Conservation (phyloP, 2,888 invertebrate species). For the Euplexia lucipara region DNA sequence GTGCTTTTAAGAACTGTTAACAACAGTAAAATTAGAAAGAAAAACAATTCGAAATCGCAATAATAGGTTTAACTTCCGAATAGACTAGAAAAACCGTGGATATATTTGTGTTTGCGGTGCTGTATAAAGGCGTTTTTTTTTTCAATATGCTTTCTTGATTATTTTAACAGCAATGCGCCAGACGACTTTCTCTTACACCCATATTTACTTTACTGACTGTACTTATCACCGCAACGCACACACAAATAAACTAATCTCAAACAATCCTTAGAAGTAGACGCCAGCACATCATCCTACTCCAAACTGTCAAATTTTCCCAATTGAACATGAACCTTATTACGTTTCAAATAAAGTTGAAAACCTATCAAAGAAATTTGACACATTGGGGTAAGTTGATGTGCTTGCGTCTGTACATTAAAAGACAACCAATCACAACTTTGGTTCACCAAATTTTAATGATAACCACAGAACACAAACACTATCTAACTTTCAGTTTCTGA, state of each 20-base stretch:
- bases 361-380: too few relatives aligned
- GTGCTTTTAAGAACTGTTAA: slow-evolving; percentile 28
- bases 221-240: not conserved
- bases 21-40: slow-evolving; percentile 12
- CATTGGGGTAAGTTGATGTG: too few relatives aligned
- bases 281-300: too few relatives aligned
- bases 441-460: slow-evolving; percentile 27
- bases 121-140: not conserved
- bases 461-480: slow-evolving; percentile 13
- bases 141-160: not conserved
- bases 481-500: slow-evolving; percentile 13
- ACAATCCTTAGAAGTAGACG: too few relatives aligned
- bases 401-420: slow-evolving; percentile 5
- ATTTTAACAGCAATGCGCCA: not conserved
- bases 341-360: too few relatives aligned
- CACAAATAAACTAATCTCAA: slow-evolving; percentile 13
- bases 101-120: not conserved
- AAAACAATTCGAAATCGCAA: slow-evolving; percentile 12
- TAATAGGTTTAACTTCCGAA: slow-evolving; percentile 4
- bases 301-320: too few relatives aligned
- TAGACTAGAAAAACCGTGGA: slow-evolving; percentile 9
- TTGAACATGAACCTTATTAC: too few relatives aligned
- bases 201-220: not conserved
- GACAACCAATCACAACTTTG: slow-evolving; percentile 37
- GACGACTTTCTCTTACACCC: not conserved